Evolutionary conservation across 2,888 invertebrate species (phyloP), one percentile per base, ranked within the genome.

Genomic region (Tethea ocularis): DNA sequence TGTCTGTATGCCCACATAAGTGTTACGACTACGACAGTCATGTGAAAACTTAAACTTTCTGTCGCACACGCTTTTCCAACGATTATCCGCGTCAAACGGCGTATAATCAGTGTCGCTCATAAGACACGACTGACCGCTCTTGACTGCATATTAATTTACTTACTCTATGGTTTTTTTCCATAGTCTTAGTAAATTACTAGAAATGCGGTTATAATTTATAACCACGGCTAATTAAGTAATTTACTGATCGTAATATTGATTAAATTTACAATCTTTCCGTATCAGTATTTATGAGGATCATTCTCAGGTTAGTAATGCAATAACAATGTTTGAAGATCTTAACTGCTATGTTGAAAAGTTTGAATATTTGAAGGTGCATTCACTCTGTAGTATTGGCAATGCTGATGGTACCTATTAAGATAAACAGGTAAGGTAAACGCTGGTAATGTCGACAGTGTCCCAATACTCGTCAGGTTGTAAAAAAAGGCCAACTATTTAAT

Each of bases 71-170:
- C 23, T 64, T 67, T 68, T 63, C 52, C 51, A 58, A 57, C 52
- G 61, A 56, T 66, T 61, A 58, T 58, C 51, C 59, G 55, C 51
- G 20, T 36, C 55, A 63, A 57, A 36, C n/a, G 17, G 60, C 59
- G 58, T 67, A 52, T 61, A 66, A 62, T 17, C 54, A 56, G 59
- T 66, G 51, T 38, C 57, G 33, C 51, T 59, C 15, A 57, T 61
- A 26, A 29, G 29, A 1, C 53, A 54, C 66, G 57, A 60, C 60
- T 68, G 66, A 68, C 68, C 66, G 68, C 61, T 58, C 61, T 52
- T 33, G 20, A 20, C 15, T 20, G 1, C n/a, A 20, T 15, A 20
- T 20, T 46, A 26, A 26, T 26, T 26, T 23, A 33, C 26, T 29
- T 6, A 22, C 11, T 22, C 11, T 54, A 54, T 54, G 33, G 20